phyloP scores from a whole-genome alignment of 2,888 invertebrate genomes.

The Drosophila kambysellisi region DNA sequence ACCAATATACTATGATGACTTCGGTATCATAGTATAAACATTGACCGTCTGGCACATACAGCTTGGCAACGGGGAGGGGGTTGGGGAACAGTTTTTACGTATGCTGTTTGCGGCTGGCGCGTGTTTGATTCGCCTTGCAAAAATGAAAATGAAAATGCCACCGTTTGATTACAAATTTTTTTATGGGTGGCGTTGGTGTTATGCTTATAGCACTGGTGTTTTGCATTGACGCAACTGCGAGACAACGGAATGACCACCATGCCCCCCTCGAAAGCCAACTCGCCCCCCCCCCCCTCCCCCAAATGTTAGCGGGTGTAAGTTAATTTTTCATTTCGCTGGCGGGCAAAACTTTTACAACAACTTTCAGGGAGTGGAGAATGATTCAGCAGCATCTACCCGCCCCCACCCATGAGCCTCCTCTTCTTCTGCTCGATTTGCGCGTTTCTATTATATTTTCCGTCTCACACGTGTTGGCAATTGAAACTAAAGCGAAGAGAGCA shows the following conservation, averaged over 20 bases:
- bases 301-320: conserved; percentile 37
- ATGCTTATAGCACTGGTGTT: conserved; percentile 35
- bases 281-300: no score
- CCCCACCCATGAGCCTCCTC: not conserved
- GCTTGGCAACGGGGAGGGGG: not conserved
- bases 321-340: conserved; percentile 38
- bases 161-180: conserved; percentile 57
- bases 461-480: conserved; percentile 74
- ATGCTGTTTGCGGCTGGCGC: conserved; percentile 20
- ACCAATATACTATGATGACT: no score
- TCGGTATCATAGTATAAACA: not conserved
- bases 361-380: conserved; percentile 17
- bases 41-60: conserved; percentile 10
- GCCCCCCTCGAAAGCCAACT: conserved; percentile 8
- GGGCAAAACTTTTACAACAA: conserved; percentile 17
- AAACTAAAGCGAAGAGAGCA: conserved; percentile 34
- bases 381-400: not conserved
- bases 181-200: conserved; percentile 38
- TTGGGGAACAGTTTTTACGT: not conserved
- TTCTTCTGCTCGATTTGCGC: conserved; percentile 27
- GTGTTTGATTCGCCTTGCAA: conserved; percentile 43
- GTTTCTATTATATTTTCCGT: conserved; percentile 35
- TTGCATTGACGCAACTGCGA: conserved; percentile 57
- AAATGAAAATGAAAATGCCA: conserved; percentile 29
- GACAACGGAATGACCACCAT: conserved; percentile 22